Evolutionary conservation across 2,797 vertebrate species (phyloP), one percentile per base, ranked within the genome.

Genomic region (Alca torda): DNA sequence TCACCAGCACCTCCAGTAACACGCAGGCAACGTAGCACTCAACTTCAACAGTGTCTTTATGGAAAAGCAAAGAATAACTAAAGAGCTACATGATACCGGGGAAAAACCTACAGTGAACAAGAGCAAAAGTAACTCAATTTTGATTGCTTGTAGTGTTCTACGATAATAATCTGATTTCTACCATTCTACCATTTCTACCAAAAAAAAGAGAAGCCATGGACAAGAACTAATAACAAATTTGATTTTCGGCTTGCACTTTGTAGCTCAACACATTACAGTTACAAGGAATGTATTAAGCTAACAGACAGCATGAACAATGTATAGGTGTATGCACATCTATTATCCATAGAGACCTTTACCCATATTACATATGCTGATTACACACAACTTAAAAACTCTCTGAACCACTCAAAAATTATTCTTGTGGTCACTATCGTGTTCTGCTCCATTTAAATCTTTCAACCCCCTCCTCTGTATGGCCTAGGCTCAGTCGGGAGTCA

Each of bases 401-500:
- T 25, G 70, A 37, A 86, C 26, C 45, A 84, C 23, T 30, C 11
- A 45, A 25, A 87, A 84, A 65, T 15, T 60, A n/a, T 33, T 65
- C 21, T 54, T 7, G 1, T 1, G 4, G 45, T 84, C 48, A 46
- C 31, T 37, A 6, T 1, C 3, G 1, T 45, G 18, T 67, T 72
- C 45, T 80, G 20, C 13, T 16, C 31, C 30, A 43, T 54, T 81
- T 39, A 79, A n/a, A 25, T 37, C 9, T 43, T 75, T 59, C 57
- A 54, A 6, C 4, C 6, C 3, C 5, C 41, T 54, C n/a, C 13
- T 57, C n/a, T 35, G 18, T 11, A 57, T 8, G 24, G 33, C 35
- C 12, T 0, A 0, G 16, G n/a, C 45, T 84, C n/a, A 76, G 53
- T 2, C 4, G 2, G 30, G 43, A 72, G 24, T 33, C 59, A 3